Base-by-base conservation (phyloP, 2,113 vertebrate genomes). In the Gulo gulo region DNA sequence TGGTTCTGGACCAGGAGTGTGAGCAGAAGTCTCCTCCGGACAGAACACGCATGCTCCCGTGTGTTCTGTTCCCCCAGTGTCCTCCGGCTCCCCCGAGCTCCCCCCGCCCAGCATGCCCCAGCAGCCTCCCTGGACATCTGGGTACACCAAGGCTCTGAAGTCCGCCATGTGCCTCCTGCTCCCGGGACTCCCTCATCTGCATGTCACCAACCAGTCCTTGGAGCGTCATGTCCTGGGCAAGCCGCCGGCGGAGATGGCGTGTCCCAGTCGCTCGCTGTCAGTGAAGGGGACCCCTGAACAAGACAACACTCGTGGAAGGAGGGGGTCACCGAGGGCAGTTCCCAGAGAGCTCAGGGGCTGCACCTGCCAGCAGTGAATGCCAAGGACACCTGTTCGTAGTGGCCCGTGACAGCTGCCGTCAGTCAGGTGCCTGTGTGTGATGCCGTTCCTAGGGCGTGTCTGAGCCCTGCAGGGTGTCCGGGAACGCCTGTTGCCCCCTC, bases 401-500 rank as follows among this genome's bases (percentile, higher is more conserved):
- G 20, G 34, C 76, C 15, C 1, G 2, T 31, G 24, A 16, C 7
- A 10, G 24, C 47, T 16, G 45, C 26, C 1, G 0, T 16, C 16
- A 4, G 0, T 16, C 16, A 4, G 8, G 18, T 21, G 0, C 47
- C 18, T 24, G 7, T 12, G 10, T 0, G 0, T 10, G 88, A 36
- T 18, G 18, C 3, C 24, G 12, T 7, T 26, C 71, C 15, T 4
- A 23, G 13, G 18, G n/a, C 26, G 3, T 4, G 45, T 23, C n/a
- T 12, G 61, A 24, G 55, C 31, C 61, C 76, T 21, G 4, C 24
- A 15, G 34, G n/a, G 34, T 12, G 39, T n/a, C n/a, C 0, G 18
- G 45, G 34, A 21, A 12, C 2, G 4, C 23, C 7, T 24, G 7
- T 23, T 6, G 3, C 24, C n/a, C 24, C 12, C 4, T 21, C 20